Evolutionary conservation across 2,113 vertebrate species (phyloP).

Genomic region (Odontesthes bonariensis): DNA sequence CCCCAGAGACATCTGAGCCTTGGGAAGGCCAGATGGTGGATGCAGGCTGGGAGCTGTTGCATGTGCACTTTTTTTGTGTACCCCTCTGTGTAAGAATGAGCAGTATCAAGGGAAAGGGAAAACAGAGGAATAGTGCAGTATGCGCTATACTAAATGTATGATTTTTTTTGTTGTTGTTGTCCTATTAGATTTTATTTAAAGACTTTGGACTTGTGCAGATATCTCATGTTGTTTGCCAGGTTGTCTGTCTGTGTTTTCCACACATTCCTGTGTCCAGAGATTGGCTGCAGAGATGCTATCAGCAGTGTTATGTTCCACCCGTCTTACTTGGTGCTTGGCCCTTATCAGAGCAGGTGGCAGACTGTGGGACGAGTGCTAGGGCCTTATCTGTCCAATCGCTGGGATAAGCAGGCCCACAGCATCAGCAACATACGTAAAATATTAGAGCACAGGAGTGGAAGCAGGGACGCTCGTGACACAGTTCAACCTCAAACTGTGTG

Average conservation of each 20-base stretch:
- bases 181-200: slow-evolving; percentile 7
- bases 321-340: slow-evolving; percentile 46
- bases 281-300: slow-evolving; percentile 68
- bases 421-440: slow-evolving; percentile 55
- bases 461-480: slow-evolving; percentile 50
- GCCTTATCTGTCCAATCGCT: slow-evolving; percentile 64
- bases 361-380: slow-evolving; percentile 40
- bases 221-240: slow-evolving; percentile 11
- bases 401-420: slow-evolving; percentile 50
- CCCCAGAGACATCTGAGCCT: slow-evolving; percentile 77
- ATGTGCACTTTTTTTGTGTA: slow-evolving; percentile 57
- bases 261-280: slow-evolving; percentile 48
- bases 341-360: slow-evolving; percentile 70
- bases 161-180: no score
- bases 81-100: slow-evolving; percentile 44
- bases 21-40: slow-evolving; percentile 80
- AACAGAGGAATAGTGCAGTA: slow-evolving; percentile 2
- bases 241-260: slow-evolving; percentile 20
- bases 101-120: slow-evolving; percentile 9
- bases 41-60: slow-evolving; percentile 69
- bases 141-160: neutral
- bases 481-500: slow-evolving; percentile 68
- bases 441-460: slow-evolving; percentile 58
- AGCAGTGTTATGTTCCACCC: slow-evolving; percentile 46
- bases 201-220: neutral